phyloP scores from a whole-genome alignment of 2,797 vertebrate species.

The Cottoperca gobio region DNA sequence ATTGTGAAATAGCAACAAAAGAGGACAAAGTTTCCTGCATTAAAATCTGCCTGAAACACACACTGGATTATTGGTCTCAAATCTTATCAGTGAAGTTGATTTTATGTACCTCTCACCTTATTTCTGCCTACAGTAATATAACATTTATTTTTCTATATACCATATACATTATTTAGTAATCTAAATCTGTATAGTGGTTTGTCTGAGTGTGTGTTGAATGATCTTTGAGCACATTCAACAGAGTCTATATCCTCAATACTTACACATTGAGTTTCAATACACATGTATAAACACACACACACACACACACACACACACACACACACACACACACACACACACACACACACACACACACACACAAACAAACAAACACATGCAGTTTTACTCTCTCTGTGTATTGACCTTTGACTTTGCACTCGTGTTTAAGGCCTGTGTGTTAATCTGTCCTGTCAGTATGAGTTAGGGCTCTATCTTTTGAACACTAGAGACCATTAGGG shows the following conservation, averaged over 20 bases:
- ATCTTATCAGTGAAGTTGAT: not conserved
- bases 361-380: not conserved
- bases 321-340: conserved; percentile 2
- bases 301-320: not conserved
- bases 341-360: not conserved
- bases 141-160: not conserved
- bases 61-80: not conserved
- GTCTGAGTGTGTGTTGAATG: not conserved
- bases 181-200: not conserved
- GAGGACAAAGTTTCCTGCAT: not conserved
- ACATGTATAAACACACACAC: not conserved
- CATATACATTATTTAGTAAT: not conserved
- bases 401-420: conserved; percentile 64
- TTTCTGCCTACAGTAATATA: not conserved
- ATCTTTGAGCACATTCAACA: not conserved
- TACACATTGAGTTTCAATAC: not conserved
- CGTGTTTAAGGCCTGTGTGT: conserved; percentile 55
- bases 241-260: not conserved
- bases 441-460: conserved; percentile 60
- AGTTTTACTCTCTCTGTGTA: conserved; percentile 34
- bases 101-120: not conserved
- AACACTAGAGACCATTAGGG: conserved; percentile 48
- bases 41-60: not conserved
- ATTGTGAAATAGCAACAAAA: not conserved
- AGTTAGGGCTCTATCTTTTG: conserved; percentile 43